These are phyloP conservation scores for Sebastes reedi DNA, from an alignment of 2,797 vertebrate species.

Conservation along the genomic window DNA sequence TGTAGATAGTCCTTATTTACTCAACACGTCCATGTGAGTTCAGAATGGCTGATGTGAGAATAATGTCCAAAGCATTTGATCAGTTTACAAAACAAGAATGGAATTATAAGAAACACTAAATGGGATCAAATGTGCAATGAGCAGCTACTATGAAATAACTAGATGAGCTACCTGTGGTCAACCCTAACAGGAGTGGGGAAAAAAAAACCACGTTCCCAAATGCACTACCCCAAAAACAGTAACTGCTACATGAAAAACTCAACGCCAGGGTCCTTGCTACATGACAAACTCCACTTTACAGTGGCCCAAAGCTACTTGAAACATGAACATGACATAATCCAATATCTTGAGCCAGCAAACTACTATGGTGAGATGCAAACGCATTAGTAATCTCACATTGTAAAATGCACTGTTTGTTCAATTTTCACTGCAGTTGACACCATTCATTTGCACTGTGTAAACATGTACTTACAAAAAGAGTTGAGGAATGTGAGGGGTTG, in stretches of 20 bases:
- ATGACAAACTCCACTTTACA: slow-evolving; percentile 49
- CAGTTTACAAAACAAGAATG: neutral
- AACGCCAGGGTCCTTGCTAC: slow-evolving; percentile 50
- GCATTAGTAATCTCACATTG: slow-evolving; percentile 34
- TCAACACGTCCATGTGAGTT: neutral
- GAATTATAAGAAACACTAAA: neutral
- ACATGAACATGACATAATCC: slow-evolving; percentile 49
- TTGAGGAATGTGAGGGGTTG: slow-evolving; percentile 38
- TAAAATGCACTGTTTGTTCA: slow-evolving; percentile 66
- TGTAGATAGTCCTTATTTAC: slow-evolving; percentile 1
- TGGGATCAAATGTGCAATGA: slow-evolving; percentile 8
- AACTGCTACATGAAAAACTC: slow-evolving; percentile 71
- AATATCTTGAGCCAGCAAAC: slow-evolving; percentile 44
- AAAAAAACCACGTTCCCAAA: slow-evolving; percentile 5
- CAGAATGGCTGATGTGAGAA: slow-evolving; percentile 56
- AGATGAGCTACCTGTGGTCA: slow-evolving; percentile 13
- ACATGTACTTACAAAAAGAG: slow-evolving; percentile 84
- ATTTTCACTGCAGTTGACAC: slow-evolving; percentile 74
- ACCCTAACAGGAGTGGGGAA: neutral
- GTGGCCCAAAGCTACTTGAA: slow-evolving; percentile 58
- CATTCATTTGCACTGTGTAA: slow-evolving; percentile 82
- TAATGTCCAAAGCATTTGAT: slow-evolving; percentile 29
- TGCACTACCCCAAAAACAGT: slow-evolving; percentile 19
- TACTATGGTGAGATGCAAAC: slow-evolving; percentile 52
- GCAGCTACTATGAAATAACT: slow-evolving; percentile 20